Evolutionary conservation across 2,888 invertebrate species (phyloP).

Genomic region (Leptogaster cylindrica): DNA sequence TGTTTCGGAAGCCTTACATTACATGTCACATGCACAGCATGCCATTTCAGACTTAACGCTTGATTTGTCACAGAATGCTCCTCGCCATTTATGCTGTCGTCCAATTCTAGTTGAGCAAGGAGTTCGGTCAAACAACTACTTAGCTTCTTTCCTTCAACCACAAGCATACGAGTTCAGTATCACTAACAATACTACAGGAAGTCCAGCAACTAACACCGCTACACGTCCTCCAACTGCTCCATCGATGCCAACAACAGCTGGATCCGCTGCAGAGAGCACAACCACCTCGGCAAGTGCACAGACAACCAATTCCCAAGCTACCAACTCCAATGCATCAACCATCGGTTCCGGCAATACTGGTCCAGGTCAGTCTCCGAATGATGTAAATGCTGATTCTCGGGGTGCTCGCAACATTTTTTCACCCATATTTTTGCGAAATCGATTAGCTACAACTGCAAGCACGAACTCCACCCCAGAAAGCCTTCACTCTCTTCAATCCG

Average conservation of each 20-base stretch:
- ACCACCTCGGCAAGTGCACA: slow-evolving; percentile 27
- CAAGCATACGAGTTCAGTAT: slow-evolving; percentile 45
- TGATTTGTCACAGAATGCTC: slow-evolving; percentile 71
- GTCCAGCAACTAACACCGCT: slow-evolving; percentile 4
- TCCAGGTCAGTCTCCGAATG: slow-evolving; percentile 48
- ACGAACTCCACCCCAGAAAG: slow-evolving; percentile 47
- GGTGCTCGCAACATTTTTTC: slow-evolving; percentile 27
- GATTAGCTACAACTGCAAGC: slow-evolving; percentile 48
- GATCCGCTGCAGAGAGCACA: slow-evolving; percentile 4
- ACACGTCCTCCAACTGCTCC: slow-evolving; percentile 39
- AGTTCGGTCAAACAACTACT: slow-evolving; percentile 59
- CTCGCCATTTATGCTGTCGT: slow-evolving; percentile 73
- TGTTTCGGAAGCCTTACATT: slow-evolving; percentile 82
- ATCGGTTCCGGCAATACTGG: no score
- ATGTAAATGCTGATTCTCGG: slow-evolving; percentile 35
- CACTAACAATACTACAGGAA: slow-evolving; percentile 1
- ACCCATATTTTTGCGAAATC: slow-evolving; percentile 29
- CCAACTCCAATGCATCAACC: slow-evolving; percentile 44
- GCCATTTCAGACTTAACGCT: slow-evolving; percentile 85
- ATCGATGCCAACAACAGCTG: slow-evolving; percentile 44
- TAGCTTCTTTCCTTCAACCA: slow-evolving; percentile 45
- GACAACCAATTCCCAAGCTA: slow-evolving; percentile 42
- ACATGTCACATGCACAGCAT: slow-evolving; percentile 87
- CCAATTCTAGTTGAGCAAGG: slow-evolving; percentile 76
- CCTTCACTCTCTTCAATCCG: slow-evolving; percentile 51